Evolutionary conservation across 2,888 invertebrate species (phyloP), one percentile per base, ranked within the genome.

Genomic region (Strigamia transsilvanica): DNA sequence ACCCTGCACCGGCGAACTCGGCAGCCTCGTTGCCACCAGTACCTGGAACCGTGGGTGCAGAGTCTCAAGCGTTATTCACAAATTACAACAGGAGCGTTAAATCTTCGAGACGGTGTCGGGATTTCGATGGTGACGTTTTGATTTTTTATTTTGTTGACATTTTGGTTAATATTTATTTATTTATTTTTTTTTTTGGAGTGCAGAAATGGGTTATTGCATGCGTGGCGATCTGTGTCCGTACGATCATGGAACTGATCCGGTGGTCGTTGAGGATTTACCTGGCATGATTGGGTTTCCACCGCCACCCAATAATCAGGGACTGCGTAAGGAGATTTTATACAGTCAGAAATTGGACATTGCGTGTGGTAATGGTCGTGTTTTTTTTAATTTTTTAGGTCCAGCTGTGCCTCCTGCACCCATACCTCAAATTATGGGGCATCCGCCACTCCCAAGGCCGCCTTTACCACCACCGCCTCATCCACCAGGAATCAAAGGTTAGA

Each of bases 221-320:
- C 92, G 95, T 4, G 99, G 99, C 0, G 99, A 99, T 88, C 92
- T 96, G 83, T 99, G 99, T 88, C 96, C 95, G 6, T 99, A 93
- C 91, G 98, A 99, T 89, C 99, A 99, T 90, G 99, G 99, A 7
- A 91, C 93, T 0, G 98, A 99, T 88, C 98, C 99, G 0, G 95
- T 99, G 0, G 96, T 99, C 1, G 90, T 99, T 41, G 98, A 98
- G 86, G 96, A 97, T 15, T 87, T 92, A 38, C 90, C 90, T 82
- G 88, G 90, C 0, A 91, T 91, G 80, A 86, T 91, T 82, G 83
- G 84, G 18, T 85, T 85, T 82, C 84, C 84, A 7, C 84, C 83
- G 77, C 83, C 83, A 18, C 42, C 80, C 3, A 73, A 73, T n/a
- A 73, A 73, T 32, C 73, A 73, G n/a, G 73, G 73, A 42, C 42